Conservation (phyloP, 2,797 vertebrate genomes). For the Glossophaga mutica region DNA sequence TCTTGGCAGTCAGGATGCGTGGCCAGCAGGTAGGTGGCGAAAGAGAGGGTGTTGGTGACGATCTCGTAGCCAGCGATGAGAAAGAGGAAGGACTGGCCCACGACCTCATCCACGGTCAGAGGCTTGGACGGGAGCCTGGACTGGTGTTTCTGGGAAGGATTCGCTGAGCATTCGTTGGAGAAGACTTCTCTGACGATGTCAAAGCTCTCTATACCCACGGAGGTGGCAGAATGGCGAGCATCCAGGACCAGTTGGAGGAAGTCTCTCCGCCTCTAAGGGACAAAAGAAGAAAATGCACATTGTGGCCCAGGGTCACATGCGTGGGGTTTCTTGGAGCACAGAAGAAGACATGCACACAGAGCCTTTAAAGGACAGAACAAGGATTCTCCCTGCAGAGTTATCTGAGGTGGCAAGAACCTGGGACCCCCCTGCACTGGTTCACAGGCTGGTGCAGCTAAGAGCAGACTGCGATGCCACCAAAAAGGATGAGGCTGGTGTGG, state of each 20-base stretch:
- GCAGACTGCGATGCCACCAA: accelerated
- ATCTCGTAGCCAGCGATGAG: conserved; percentile 94
- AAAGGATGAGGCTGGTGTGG: not conserved
- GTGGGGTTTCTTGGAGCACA: not conserved
- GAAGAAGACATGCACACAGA: accelerated
- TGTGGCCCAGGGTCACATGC: not conserved
- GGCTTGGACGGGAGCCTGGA: conserved; percentile 73
- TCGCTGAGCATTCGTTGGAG: accelerated
- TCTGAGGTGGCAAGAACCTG: not conserved
- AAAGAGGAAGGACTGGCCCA: conserved; percentile 94
- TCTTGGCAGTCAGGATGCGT: conserved; percentile 88
- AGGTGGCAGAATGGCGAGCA: conserved; percentile 71
- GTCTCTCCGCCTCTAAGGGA: conserved; percentile 88
- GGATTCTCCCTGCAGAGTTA: not conserved
- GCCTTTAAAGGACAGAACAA: not conserved
- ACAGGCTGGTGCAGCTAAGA: not conserved
- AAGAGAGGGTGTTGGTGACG: conserved; percentile 89
- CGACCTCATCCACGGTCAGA: conserved; percentile 91
- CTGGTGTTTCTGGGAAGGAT: not conserved
- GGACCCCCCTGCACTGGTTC: not conserved
- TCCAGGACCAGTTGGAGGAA: conserved; percentile 96
- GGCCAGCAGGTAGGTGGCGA: conserved; percentile 92
- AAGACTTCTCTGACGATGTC: conserved; percentile 78
- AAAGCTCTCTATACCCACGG: conserved; percentile 78
- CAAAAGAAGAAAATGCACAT: not conserved